A percentile compares a stretch with the other conserved stretches of the same genome.
Conservation (phyloP, 2,888 invertebrate species). For the Cheilosia urbana region DNA sequence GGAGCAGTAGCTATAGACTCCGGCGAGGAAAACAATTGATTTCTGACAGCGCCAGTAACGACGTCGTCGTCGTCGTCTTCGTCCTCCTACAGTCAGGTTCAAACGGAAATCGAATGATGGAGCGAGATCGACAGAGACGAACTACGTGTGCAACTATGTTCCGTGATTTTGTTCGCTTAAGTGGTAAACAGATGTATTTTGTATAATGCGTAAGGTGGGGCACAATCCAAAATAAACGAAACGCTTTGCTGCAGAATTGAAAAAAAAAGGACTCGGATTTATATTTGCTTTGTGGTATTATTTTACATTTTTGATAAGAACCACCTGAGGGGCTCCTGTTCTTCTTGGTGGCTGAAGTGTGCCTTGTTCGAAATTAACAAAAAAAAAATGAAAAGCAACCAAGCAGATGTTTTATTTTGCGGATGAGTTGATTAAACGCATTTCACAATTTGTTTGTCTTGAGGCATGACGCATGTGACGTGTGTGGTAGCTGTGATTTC, state of each 20-base stretch:
- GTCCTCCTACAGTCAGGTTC: constrained; percentile 49
- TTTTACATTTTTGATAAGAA: constrained; percentile 74
- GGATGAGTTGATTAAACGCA: constrained; percentile 62
- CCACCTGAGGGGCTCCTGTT: constrained; percentile 63
- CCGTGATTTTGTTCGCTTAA: constrained; percentile 62
- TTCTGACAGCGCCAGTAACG: constrained; percentile 48
- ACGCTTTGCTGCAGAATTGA: constrained; percentile 53
- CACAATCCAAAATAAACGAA: constrained; percentile 51
- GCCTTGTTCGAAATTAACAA: constrained; percentile 39
- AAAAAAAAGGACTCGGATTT: constrained; percentile 63
- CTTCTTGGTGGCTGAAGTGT: constrained; percentile 50
- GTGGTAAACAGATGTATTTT: constrained; percentile 70
- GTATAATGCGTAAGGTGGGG: constrained; percentile 68
- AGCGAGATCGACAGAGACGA: constrained; percentile 8
- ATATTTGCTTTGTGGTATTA: constrained; percentile 70
- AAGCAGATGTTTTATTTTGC: constrained; percentile 72
- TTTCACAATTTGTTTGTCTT: constrained; percentile 51
- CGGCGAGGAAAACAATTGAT: constrained; percentile 65
- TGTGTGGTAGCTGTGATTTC: constrained; percentile 39
- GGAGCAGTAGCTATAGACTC: neutral
- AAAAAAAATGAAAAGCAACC: constrained; percentile 24
- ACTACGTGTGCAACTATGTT: constrained; percentile 50
- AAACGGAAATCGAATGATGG: constrained; percentile 64
- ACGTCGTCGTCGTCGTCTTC: constrained; percentile 6
- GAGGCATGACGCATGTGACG: constrained; percentile 25